Base-by-base conservation (phyloP, 1,140 invertebrate species). In the Anthonomus grandis region DNA sequence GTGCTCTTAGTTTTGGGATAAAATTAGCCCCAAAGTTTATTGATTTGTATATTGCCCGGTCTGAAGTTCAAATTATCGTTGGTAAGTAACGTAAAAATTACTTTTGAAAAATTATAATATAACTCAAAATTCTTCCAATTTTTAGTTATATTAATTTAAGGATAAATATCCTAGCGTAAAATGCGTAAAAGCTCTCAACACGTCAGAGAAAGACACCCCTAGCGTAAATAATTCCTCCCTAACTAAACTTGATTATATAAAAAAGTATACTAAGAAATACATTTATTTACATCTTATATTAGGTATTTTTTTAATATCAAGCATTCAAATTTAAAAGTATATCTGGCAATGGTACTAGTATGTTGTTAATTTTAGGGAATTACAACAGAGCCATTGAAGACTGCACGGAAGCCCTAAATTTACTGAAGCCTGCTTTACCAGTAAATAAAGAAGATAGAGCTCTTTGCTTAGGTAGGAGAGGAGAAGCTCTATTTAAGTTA, bases 1-100 rank as follows among this genome's bases (percentile, higher is more conserved):
- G 86, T 70, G 90, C 89, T 12, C 92, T 89, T 64, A 81, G 81
- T 18, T 87, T 88, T 69, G 90, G 86, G 1, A 86, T 93, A 21
- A 83, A 84, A 63, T 73, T 91, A 1, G 86, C 84, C 47, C 79
- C 84, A 23, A 86, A 89, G 66, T 79, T 90, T 69, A 80, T 84
- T 4, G 83, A 84, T 49, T 75, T 93, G 3, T 91, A 85, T 69
- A 81, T 85, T 0, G 89, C 86, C 60, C 78, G 90, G 73, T 85
- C 89, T 4, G 83, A 83, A 24, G 86, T 87, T 18, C 90, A 93
- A 71, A 81, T 90, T 48, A 81, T 81, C 25, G 57, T 87, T 10
- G 82, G 81, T 49, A 90, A 91, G 76, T 24, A 23, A 2, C 12
- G 37, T 22, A 4, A 21, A 21, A 21, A 5, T 19, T n/a, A n/a